Evolutionary conservation across 2,797 vertebrate genomes (phyloP).

Genomic region (Amblyopsis hoosieri): DNA sequence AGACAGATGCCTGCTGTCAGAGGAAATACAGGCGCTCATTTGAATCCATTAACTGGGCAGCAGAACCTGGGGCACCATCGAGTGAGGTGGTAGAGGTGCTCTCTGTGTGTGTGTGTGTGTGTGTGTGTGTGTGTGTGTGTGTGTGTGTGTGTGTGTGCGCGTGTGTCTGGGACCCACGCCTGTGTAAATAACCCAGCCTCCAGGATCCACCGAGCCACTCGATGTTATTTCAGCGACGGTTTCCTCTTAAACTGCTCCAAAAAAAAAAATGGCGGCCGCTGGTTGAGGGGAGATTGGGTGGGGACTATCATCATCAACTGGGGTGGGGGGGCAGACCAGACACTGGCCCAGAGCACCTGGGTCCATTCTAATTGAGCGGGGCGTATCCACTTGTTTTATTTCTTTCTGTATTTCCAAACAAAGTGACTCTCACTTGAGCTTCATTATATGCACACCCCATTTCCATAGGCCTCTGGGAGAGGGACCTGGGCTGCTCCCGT

Average conservation of each 20-base stretch:
- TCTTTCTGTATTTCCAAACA: slow-evolving; percentile 67
- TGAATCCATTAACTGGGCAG: slow-evolving; percentile 74
- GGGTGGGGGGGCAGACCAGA: slow-evolving; percentile 26
- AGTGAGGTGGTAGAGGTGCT: slow-evolving; percentile 6
- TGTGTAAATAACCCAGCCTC: slow-evolving; percentile 11
- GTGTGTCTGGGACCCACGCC: neutral
- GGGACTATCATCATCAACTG: slow-evolving; percentile 13
- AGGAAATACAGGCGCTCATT: slow-evolving; percentile 70
- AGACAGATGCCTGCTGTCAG: slow-evolving; percentile 78
- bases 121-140: neutral
- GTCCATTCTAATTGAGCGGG: slow-evolving; percentile 65
- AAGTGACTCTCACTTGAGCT: slow-evolving; percentile 67
- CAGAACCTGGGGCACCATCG: slow-evolving; percentile 30
- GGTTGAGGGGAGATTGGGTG: neutral
- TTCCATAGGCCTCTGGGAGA: slow-evolving; percentile 87
- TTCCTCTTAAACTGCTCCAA: slow-evolving; percentile 5
- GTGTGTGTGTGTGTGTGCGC: neutral
- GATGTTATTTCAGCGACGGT: slow-evolving; percentile 4
- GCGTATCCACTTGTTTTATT: slow-evolving; percentile 25
- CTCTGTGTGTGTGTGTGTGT: neutral
- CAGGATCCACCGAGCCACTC: slow-evolving; percentile 7
- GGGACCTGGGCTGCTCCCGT: slow-evolving; percentile 81
- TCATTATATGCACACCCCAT: slow-evolving; percentile 76
- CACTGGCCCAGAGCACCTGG: slow-evolving; percentile 57
- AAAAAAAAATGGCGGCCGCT: neutral